Evolutionary conservation across 1,140 invertebrate species (phyloP), one percentile per base, ranked within the genome.

Genomic region (Chrysomallon squamiferum): DNA sequence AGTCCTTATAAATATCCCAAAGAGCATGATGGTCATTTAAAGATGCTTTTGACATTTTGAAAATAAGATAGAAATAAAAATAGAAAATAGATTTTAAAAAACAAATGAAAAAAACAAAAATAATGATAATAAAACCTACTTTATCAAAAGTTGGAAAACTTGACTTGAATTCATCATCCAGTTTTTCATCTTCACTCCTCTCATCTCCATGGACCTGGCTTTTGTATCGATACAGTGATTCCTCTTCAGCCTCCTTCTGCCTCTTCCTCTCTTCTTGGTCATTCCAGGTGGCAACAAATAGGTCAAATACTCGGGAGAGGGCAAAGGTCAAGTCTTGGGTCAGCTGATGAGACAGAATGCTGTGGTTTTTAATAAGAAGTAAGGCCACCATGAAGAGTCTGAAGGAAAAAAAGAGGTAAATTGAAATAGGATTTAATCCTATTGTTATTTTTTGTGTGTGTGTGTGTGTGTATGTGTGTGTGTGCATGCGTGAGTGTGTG

Each of bases 151-250:
- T 90, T 0, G 95, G 95, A 75, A 97, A 97, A 66, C 92, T 86
- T 76, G 89, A 82, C 59, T 86, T 84, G 11, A 96, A 89, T 75
- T 95, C 93, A 29, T 88, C 78, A 47, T 89, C 85, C 0, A 90
- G 88, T 64, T 90, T 88, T 68, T 93, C 89, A 49, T 95, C 93
- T 68, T 96, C 93, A 6, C 90, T 89, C 54, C 84, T 73, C 59
- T 85, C 81, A 63, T 81, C 80, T 5, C 82, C 83, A 50, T 82
- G 73, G 45, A 65, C 68, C 62, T 76, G 68, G 27, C 75, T 83
- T 87, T 92, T 94, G 33, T 90, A 93, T 63, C 91, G 89, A 84
- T 94, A 98, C 11, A 97, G 81, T 73, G 90, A 92, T 56, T 94
- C 91, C 61, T 93, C 90, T 73, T 94, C 92, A 38, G 88, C 87